A percentile compares a stretch with the other conserved stretches of the same genome.
These are phyloP conservation scores for Salvelinus fontinalis DNA, from an alignment of 2,113 vertebrate species.

Conservation along the genomic window DNA sequence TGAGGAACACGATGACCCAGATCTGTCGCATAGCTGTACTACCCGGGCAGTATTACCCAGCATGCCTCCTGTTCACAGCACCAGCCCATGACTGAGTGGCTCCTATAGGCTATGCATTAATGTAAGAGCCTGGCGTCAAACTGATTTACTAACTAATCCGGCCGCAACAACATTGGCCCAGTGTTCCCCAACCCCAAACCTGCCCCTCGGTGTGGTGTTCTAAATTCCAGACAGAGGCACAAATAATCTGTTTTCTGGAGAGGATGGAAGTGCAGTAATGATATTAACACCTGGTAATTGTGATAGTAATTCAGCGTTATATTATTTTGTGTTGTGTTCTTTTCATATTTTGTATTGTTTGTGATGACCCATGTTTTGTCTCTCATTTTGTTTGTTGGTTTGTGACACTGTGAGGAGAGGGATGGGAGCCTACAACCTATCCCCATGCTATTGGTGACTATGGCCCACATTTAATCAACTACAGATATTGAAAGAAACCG, in stretches of 20 bases:
- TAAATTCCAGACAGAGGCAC: neutral
- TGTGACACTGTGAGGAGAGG: neutral
- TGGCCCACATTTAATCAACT: no score
- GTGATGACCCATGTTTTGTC: neutral
- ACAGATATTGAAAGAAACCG: no score
- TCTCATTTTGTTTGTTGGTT: neutral
- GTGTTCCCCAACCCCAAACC: neutral
- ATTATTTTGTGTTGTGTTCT: neutral
- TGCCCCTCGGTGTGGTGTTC: neutral
- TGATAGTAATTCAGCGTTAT: neutral
- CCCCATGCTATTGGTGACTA: neutral
- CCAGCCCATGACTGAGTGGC: slow-evolving; percentile 1
- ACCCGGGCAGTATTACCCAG: slow-evolving; percentile 18
- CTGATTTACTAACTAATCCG: no score
- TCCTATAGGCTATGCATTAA: neutral
- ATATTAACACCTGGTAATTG: neutral
- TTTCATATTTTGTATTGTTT: neutral
- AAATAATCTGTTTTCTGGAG: neutral
- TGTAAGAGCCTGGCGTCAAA: neutral
- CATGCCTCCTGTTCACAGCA: slow-evolving; percentile 30
- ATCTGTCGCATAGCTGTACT: slow-evolving; percentile 36
- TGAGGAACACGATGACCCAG: slow-evolving; percentile 43
- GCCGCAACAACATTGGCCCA: no score
- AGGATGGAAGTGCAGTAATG: neutral
- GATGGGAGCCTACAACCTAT: neutral